Percentiles rank a stretch among this genome's conserved stretches.
Conservation (phyloP, 2,888 invertebrate species). For the Chesias legatella region DNA sequence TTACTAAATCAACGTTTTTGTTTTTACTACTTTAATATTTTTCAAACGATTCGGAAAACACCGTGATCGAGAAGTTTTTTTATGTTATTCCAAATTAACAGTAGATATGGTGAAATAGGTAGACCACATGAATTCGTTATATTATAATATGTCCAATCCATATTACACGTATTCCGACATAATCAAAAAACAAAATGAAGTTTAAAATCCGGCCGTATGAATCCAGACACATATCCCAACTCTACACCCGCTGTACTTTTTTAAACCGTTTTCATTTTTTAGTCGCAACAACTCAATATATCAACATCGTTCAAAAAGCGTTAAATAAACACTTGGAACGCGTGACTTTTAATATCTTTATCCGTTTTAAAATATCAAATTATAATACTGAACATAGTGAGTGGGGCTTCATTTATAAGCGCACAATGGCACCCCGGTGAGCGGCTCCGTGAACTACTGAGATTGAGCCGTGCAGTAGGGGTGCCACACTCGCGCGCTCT, state of each 20-base stretch:
- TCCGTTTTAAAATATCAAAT: slow-evolving; percentile 79
- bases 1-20: no score
- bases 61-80: no score
- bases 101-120: no score
- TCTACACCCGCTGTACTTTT: slow-evolving; percentile 38
- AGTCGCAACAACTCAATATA: slow-evolving; percentile 53
- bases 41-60: no score
- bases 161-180: no score
- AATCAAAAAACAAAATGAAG: no score
- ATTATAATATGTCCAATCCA: no score
- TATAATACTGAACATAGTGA: slow-evolving; percentile 75
- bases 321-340: slow-evolving; percentile 73
- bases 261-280: slow-evolving; percentile 23
- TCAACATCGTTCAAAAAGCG: slow-evolving; percentile 58
- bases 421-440: slow-evolving; percentile 67
- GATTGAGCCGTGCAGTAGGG: slow-evolving; percentile 12
- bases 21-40: no score
- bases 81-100: no score
- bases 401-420: slow-evolving; percentile 66
- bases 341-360: slow-evolving; percentile 79
- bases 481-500: no score
- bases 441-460: slow-evolving; percentile 29
- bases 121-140: no score
- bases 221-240: slow-evolving; percentile 35
- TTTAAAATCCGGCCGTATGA: no score